Evolutionary conservation across 1,140 invertebrate genomes (phyloP).

Genomic region (Araneus ventricosus): DNA sequence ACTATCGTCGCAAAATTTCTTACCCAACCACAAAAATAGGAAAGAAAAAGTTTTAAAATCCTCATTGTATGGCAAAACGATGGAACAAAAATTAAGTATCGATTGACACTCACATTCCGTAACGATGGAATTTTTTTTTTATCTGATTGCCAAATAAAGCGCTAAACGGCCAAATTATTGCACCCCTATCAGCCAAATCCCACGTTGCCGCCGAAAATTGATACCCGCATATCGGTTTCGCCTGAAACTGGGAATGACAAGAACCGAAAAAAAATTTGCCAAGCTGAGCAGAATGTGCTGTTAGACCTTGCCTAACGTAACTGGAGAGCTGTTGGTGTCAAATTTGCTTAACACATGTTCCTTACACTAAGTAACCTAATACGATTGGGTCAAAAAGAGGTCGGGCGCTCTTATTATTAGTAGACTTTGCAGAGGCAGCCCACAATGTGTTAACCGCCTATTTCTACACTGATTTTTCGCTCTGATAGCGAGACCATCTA

Average conservation of each 20-base stretch:
- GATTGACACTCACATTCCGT: too few relatives aligned
- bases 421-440: not conserved
- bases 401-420: constrained; percentile 13
- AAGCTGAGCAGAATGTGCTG: constrained; percentile 48
- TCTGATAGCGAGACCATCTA: not conserved
- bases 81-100: too few relatives aligned
- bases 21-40: too few relatives aligned
- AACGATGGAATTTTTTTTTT: not conserved
- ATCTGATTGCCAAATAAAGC: constrained; percentile 19
- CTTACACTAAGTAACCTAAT: constrained; percentile 63
- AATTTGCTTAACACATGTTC: constrained; percentile 73
- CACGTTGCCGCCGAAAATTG: constrained; percentile 71
- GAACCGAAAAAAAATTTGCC: constrained; percentile 18
- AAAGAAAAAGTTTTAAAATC: too few relatives aligned
- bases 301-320: constrained; percentile 69
- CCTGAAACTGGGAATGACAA: constrained; percentile 70
- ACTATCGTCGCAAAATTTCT: too few relatives aligned
- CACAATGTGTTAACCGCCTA: constrained; percentile 16
- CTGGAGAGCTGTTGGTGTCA: constrained; percentile 53
- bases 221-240: constrained; percentile 67
- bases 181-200: not conserved
- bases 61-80: too few relatives aligned
- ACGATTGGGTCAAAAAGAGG: constrained; percentile 57
- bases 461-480: not conserved
- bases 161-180: constrained; percentile 46